Conservation (phyloP, 2,797 vertebrate species). For the Anguilla pacifica region DNA sequence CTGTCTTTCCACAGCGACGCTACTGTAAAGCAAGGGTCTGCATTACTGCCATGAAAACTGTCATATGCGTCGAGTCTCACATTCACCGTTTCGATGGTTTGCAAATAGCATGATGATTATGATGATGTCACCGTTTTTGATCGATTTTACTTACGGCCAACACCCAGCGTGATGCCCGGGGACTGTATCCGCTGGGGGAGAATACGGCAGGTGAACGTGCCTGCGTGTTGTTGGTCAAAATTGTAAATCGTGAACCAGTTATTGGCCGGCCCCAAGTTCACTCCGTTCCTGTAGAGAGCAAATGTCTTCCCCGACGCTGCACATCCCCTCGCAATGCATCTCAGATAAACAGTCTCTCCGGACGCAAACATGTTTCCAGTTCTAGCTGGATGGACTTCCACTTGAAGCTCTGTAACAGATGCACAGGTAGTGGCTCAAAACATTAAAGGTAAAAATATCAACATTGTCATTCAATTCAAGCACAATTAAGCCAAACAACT, state of each 20-base stretch:
- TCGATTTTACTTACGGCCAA: constrained; percentile 67
- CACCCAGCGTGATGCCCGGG: constrained; percentile 57
- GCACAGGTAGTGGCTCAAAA: background rate
- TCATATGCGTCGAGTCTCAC: background rate
- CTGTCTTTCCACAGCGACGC: background rate
- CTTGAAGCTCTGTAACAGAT: constrained; percentile 70
- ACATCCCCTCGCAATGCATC: constrained; percentile 73
- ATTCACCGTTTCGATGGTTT: background rate
- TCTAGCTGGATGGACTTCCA: constrained; percentile 71
- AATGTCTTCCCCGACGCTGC: constrained; percentile 68
- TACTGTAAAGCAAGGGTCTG: background rate
- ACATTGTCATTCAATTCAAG: background rate
- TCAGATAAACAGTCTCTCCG: constrained; percentile 73
- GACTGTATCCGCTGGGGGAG: constrained; percentile 75
- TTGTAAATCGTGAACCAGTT: constrained; percentile 70
- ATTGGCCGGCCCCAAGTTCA: constrained; percentile 70
- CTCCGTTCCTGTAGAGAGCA: constrained; percentile 71
- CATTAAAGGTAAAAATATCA: background rate
- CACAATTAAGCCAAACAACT: background rate
- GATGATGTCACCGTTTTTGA: background rate
- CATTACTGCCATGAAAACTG: background rate
- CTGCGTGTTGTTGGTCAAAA: constrained; percentile 68
- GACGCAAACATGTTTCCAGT: constrained; percentile 69
- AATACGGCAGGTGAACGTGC: constrained; percentile 72
- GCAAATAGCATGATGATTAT: background rate